Evolutionary conservation across 2,113 vertebrate species (phyloP), one percentile per base, ranked within the genome.

Genomic region (Lampris incognitus): DNA sequence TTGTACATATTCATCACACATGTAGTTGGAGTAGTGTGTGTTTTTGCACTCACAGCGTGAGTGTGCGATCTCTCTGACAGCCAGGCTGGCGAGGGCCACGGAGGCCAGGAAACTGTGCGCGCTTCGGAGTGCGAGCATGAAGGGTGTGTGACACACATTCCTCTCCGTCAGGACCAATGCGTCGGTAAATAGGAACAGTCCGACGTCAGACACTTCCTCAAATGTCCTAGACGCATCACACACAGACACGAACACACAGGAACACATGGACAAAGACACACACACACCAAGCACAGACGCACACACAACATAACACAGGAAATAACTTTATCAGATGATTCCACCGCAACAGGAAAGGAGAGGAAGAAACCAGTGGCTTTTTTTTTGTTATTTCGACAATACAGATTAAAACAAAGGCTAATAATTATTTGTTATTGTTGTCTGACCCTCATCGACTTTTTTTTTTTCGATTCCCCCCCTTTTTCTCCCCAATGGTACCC

Each of bases 181-280:
- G 0, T 96, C 95, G 0, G 81, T 96, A 79, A 96, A 96, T 78
- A 97, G 94, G 81, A 96, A 96, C 69, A 96, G 85, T n/a, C 92
- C 92, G 49, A 96, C 83, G 1, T 97, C 93, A 0, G 0, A 83
- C 51, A 70, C 87, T 0, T 95, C 93, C 85, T 95, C 89, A 0
- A 89, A 95, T 36, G 88, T 69, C 70, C 96, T 95, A 46, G 40
- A 1, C 48, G 36, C 0, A 1, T 24, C 1, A 75, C 1, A 11
- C 36, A 56, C 4, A 52, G 55, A 80, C 60, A 54, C 36, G 75
- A 38, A 38, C n/a, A 75, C 1, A 81, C 42, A 49, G n/a, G 55
- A 2, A 52, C 42, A 60, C 8, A 6, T 36, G 40, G 6, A 69
- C 41, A 40, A 10, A 62, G 11, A 54, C 49, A 42, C 4, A 24